Evolutionary conservation across 2,888 invertebrate genomes (phyloP).

Genomic region (Cyclophora albipunctata): DNA sequence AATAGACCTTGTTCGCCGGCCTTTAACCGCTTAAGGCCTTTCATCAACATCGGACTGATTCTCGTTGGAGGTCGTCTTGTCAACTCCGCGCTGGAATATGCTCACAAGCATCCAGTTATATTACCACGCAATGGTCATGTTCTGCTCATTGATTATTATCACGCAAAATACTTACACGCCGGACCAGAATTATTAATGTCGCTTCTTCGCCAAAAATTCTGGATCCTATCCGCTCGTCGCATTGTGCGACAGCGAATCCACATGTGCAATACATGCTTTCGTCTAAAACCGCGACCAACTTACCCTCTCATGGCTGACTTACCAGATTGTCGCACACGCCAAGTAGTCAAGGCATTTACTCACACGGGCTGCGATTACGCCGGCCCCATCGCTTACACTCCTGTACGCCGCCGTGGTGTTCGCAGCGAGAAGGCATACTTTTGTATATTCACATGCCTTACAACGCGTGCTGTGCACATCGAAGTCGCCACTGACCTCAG

Average conservation of each 20-base stretch:
- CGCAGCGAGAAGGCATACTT: conserved; percentile 15
- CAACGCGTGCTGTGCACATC: conserved; percentile 3
- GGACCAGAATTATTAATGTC: conserved; percentile 5
- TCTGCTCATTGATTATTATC: conserved; percentile 9
- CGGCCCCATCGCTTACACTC: neutral
- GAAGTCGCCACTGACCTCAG: conserved; percentile 17
- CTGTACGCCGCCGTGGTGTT: conserved; percentile 3
- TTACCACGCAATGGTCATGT: conserved; percentile 4
- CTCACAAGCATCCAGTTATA: neutral
- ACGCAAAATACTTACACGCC: conserved; percentile 6
- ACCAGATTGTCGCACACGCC: conserved; percentile 2
- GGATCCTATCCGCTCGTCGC: neutral
- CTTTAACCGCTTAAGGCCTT: too few relatives aligned
- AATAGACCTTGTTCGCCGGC: too few relatives aligned
- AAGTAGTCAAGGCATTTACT: conserved; percentile 6
- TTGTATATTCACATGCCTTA: conserved; percentile 13
- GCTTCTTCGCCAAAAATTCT: neutral
- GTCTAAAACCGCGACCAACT: neutral
- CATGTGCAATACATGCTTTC: conserved; percentile 2
- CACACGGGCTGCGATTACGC: conserved; percentile 7
- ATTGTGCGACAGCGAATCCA: neutral
- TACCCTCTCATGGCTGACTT: conserved; percentile 10
- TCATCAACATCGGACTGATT: neutral
- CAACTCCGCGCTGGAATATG: neutral
- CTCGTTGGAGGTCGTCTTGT: conserved; percentile 2